phyloP scores from a whole-genome alignment of 2,888 invertebrate species.

The Lobophora halterata region DNA sequence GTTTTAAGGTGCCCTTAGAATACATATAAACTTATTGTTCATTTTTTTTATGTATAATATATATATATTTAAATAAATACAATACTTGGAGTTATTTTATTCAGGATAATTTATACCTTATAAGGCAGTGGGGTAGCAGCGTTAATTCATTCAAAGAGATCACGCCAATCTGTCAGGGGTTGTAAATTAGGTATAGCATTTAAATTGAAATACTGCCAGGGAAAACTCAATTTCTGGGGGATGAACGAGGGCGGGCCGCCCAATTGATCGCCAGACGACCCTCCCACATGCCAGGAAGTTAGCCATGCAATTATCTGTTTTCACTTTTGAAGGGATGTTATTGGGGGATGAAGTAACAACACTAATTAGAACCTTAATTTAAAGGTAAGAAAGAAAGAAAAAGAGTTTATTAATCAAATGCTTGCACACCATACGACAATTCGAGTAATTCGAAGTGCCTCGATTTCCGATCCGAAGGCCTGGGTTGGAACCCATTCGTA shows the following conservation, averaged over 20 bases:
- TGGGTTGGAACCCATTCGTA: too few species aligned
- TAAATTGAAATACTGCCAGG: slow-evolving; percentile 70
- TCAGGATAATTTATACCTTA: too few species aligned
- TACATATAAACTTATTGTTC: too few species aligned
- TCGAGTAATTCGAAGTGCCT: too few species aligned
- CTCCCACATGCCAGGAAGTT: slow-evolving; percentile 19
- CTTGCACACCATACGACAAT: too few species aligned
- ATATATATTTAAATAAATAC: too few species aligned
- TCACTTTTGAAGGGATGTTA: slow-evolving; percentile 9
- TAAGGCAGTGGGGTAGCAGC: too few species aligned
- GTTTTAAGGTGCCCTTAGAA: too few species aligned
- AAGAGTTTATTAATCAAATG: too few species aligned
- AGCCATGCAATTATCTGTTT: slow-evolving; percentile 21
- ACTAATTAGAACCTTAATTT: neutral
- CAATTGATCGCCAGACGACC: slow-evolving; percentile 22
- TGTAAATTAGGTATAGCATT: slow-evolving; percentile 67
- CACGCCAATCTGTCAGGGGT: slow-evolving; percentile 39
- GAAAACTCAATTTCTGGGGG: slow-evolving; percentile 72
- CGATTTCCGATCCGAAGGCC: too few species aligned
- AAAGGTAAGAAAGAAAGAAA: neutral
- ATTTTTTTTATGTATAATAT: too few species aligned
- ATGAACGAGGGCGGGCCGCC: slow-evolving; percentile 48
- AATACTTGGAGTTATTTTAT: too few species aligned
- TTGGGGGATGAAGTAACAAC: neutral
- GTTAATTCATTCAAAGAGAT: slow-evolving; percentile 30